Evolutionary conservation across 2,113 vertebrate species (phyloP).

Genomic region (Myanophis thanlyinensis): DNA sequence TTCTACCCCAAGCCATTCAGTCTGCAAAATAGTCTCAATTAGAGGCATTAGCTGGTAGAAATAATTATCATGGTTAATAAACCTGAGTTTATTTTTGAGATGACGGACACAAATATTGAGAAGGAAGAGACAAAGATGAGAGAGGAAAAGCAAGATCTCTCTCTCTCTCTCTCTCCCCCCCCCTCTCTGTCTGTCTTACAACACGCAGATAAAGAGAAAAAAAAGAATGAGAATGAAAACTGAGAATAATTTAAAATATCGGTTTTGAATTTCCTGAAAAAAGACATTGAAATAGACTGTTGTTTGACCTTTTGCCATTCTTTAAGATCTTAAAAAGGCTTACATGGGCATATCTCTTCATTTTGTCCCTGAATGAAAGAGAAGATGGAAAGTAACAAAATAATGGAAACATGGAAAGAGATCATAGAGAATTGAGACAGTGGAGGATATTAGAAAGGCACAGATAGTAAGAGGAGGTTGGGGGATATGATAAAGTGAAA

Average conservation of each 20-base stretch:
- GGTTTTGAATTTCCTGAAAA: neutral
- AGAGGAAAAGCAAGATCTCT: neutral
- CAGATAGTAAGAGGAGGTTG: neutral
- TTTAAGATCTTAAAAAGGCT: neutral
- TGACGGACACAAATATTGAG: neutral
- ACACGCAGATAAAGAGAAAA: too few relatives aligned
- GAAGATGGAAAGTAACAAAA: neutral
- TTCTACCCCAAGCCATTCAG: neutral
- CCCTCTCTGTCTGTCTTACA: too few relatives aligned
- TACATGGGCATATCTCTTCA: neutral
- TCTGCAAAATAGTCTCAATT: neutral
- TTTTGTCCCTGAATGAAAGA: neutral
- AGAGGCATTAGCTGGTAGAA: neutral
- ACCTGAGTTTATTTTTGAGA: neutral
- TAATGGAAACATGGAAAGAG: neutral
- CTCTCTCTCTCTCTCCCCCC: rapidly evolving
- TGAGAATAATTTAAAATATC: neutral
- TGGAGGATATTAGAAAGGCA: neutral
- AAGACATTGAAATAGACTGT: neutral
- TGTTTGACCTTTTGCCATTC: neutral
- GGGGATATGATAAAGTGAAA: neutral
- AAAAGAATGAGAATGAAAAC: neutral
- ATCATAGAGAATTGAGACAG: neutral
- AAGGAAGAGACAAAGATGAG: neutral
- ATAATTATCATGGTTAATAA: neutral